phyloP scores from a whole-genome alignment of 2,113 vertebrate genomes.

The Egretta garzetta region DNA sequence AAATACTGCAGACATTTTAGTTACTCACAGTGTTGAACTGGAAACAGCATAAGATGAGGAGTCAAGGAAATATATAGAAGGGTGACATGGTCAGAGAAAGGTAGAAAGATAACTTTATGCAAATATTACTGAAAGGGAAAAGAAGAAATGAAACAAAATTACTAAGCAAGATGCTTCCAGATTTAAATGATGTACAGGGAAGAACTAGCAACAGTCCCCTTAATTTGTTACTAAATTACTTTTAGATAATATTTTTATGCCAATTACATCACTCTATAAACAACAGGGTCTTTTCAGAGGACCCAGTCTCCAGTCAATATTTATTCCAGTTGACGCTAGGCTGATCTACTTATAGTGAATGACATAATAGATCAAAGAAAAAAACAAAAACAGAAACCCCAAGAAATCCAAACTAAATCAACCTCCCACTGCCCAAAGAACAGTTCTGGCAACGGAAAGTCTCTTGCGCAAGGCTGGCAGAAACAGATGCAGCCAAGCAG shows the following conservation, averaged over 20 bases:
- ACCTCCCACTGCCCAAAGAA: neutral
- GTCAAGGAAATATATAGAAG: neutral
- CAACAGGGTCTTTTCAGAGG: neutral
- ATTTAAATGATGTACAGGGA: neutral
- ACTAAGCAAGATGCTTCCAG: neutral
- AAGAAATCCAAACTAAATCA: neutral
- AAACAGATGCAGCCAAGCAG: neutral
- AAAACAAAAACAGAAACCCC: neutral
- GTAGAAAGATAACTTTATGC: neutral
- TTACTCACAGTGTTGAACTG: neutral
- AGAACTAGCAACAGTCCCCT: conserved; percentile 2
- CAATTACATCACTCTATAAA: neutral
- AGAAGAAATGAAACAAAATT: neutral
- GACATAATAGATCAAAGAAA: neutral
- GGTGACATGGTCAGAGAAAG: neutral
- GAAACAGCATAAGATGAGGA: neutral
- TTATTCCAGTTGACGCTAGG: neutral
- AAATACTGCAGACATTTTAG: neutral
- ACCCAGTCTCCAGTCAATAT: neutral
- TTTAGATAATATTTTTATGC: neutral
- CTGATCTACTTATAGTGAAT: conserved; percentile 26
- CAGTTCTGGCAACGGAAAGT: neutral
- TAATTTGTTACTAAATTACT: neutral
- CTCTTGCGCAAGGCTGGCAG: neutral
- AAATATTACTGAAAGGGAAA: neutral